Evolutionary conservation across 2,113 vertebrate genomes (phyloP).

Genomic region (Elgaria multicarinata): DNA sequence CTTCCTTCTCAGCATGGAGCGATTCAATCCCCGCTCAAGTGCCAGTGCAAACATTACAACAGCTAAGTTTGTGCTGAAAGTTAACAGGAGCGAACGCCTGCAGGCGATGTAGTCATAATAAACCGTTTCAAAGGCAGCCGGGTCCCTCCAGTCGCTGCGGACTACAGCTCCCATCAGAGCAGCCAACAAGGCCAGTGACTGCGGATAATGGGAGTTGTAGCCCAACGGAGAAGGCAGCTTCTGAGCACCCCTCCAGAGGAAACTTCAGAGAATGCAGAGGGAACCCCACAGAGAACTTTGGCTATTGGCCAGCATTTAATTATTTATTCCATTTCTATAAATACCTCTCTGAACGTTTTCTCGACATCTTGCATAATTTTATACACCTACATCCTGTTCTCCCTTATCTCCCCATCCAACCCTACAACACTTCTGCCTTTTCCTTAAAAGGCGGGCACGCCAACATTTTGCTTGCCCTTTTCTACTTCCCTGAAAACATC

Average conservation of each 20-base stretch:
- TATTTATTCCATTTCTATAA: too few relatives aligned
- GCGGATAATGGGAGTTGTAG: too few relatives aligned
- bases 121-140: background rate
- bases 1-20: too few relatives aligned
- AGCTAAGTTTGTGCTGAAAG: background rate
- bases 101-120: background rate
- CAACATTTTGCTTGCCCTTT: too few relatives aligned
- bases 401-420: background rate
- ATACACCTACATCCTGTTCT: background rate
- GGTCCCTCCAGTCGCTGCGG: background rate
- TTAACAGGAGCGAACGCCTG: background rate
- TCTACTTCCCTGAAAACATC: too few relatives aligned
- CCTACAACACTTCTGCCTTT: background rate
- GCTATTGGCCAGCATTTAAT: too few relatives aligned
- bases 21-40: background rate
- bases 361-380: background rate
- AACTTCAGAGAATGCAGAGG: too few relatives aligned
- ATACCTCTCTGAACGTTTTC: too few relatives aligned
- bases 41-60: background rate
- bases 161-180: background rate
- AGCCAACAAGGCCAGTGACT: background rate
- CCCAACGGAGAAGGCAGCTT: too few relatives aligned
- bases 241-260: too few relatives aligned
- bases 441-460: too few relatives aligned
- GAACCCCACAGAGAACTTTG: too few relatives aligned